phyloP scores from a whole-genome alignment of 2,797 vertebrate genomes.

The Chaunax sp. region DNA sequence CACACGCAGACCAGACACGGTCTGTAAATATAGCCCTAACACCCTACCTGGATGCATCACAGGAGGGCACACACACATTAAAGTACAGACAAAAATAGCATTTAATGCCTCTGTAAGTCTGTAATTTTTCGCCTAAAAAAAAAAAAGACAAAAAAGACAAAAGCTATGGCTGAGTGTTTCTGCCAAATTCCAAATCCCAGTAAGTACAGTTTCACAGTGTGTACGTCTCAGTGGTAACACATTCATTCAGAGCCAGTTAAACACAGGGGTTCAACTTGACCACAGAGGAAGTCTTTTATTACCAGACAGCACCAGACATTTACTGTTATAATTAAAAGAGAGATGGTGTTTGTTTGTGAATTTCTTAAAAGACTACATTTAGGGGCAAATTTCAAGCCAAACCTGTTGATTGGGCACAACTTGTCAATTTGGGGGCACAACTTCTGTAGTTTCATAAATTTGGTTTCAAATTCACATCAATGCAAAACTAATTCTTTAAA shows the following conservation, averaged over 20 bases:
- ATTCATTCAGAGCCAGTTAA: slow-evolving; percentile 58
- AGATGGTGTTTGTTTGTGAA: slow-evolving; percentile 27
- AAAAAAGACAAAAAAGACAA: too few species aligned
- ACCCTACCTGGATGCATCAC: slow-evolving; percentile 22
- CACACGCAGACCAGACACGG: slow-evolving; percentile 13
- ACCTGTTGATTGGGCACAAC: background rate
- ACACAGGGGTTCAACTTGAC: slow-evolving; percentile 57
- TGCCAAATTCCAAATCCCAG: slow-evolving; percentile 52
- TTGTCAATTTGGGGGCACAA: slow-evolving; percentile 3
- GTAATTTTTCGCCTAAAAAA: background rate
- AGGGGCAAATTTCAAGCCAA: slow-evolving; percentile 25
- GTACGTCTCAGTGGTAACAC: slow-evolving; percentile 38
- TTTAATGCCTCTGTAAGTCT: slow-evolving; percentile 8
- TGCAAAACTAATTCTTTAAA: background rate
- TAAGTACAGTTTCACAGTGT: slow-evolving; percentile 44
- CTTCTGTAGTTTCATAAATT: slow-evolving; percentile 3
- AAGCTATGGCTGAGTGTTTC: slow-evolving; percentile 8
- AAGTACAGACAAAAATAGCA: background rate
- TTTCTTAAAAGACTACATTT: slow-evolving; percentile 32
- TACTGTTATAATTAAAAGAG: slow-evolving; percentile 36
- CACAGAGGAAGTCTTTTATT: slow-evolving; percentile 73
- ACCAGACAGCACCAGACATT: slow-evolving; percentile 53
- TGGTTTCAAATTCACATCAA: background rate
- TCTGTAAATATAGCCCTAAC: slow-evolving; percentile 21
- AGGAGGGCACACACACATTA: background rate